phyloP scores from a whole-genome alignment of 2,113 vertebrate species.

The Phylloscopus whistleri region DNA sequence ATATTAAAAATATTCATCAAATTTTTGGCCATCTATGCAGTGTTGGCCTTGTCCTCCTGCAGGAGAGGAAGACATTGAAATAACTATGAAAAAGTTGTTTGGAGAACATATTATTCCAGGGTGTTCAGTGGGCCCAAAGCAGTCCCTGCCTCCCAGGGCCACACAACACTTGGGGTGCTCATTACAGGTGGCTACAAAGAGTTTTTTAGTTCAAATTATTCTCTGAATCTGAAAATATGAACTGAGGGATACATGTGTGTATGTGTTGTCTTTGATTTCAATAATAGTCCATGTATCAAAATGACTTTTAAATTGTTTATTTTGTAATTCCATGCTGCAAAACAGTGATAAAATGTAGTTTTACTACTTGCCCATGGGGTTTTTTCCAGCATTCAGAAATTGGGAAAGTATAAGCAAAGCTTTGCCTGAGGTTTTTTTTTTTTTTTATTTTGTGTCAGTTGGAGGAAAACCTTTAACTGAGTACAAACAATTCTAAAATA shows the following conservation, averaged over 20 bases:
- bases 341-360: neutral
- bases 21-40: neutral
- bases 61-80: neutral
- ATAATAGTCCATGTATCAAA: neutral
- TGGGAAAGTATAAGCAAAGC: neutral
- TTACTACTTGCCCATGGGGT: rapidly evolving
- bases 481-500: neutral
- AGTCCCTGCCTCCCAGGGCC: neutral
- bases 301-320: neutral
- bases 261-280: neutral
- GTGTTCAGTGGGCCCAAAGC: neutral
- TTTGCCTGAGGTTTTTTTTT: neutral
- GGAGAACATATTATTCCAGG: neutral
- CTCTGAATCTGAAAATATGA: neutral
- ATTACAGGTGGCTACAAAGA: neutral
- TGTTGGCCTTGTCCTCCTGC: neutral
- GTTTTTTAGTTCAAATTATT: neutral
- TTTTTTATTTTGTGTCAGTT: neutral
- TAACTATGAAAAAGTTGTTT: neutral
- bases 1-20: neutral
- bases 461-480: neutral
- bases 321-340: neutral
- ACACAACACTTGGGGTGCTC: rapidly evolving
- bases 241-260: neutral
- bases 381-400: neutral